These are phyloP conservation scores for Bucorvus abyssinicus DNA, from an alignment of 2,797 vertebrate species.

Conservation along the genomic window DNA sequence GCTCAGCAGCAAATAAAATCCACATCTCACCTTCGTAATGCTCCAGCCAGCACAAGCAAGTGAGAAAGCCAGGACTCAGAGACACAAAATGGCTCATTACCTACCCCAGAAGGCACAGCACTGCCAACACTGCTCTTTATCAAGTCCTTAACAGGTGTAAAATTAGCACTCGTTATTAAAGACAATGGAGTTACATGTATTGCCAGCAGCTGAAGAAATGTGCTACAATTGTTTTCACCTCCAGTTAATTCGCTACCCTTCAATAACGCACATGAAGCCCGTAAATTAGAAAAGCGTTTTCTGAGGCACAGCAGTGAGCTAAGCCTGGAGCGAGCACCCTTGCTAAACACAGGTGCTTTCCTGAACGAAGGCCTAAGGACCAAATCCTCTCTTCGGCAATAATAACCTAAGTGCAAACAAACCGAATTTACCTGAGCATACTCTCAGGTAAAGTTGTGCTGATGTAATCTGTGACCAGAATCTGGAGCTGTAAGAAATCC, in stretches of 20 bases:
- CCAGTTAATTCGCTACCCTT: slow-evolving; percentile 32
- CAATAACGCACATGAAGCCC: neutral
- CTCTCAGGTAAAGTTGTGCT: neutral
- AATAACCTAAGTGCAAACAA: neutral
- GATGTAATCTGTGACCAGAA: neutral
- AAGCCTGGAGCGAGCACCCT: neutral
- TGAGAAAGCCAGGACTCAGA: neutral
- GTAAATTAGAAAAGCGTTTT: slow-evolving; percentile 39
- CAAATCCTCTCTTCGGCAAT: neutral
- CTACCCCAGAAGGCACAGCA: slow-evolving; percentile 6
- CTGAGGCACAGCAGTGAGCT: neutral
- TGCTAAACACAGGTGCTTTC: neutral
- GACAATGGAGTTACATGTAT: slow-evolving; percentile 52
- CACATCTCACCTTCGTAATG: neutral
- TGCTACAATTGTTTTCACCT: slow-evolving; percentile 48
- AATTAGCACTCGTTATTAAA: slow-evolving; percentile 58
- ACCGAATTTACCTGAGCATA: neutral
- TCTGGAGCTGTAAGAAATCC: neutral
- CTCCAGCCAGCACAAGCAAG: slow-evolving; percentile 2
- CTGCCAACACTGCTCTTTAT: slow-evolving; percentile 37
- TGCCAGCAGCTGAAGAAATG: slow-evolving; percentile 60
- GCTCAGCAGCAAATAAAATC: neutral
- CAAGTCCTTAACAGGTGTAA: slow-evolving; percentile 65
- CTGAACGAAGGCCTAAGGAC: neutral
- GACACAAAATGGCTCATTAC: slow-evolving; percentile 17